A percentile compares a stretch with the other conserved stretches of the same genome.
Conservation (phyloP, 2,797 vertebrate species). For the Poecilia wingei region DNA sequence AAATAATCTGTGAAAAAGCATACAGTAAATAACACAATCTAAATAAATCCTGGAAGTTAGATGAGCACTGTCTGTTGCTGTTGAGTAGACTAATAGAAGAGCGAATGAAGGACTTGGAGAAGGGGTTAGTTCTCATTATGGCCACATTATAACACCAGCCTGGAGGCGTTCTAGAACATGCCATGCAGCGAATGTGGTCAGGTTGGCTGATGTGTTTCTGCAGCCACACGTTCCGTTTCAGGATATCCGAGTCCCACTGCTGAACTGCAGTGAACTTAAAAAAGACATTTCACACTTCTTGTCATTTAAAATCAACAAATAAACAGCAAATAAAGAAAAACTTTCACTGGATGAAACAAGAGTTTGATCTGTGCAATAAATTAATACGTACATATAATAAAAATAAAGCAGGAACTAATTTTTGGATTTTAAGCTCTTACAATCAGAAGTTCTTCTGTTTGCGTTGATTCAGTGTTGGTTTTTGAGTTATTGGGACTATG, state of each 20-base stretch:
- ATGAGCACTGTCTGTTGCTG: neutral
- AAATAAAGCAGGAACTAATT: neutral
- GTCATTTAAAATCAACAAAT: neutral
- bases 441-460: neutral
- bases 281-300: neutral
- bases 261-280: neutral
- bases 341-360: neutral
- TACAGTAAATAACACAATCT: neutral
- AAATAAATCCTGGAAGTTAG: neutral
- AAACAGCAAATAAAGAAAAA: neutral
- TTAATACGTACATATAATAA: neutral
- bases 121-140: conserved; percentile 5
- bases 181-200: neutral
- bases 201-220: neutral
- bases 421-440: neutral
- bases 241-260: neutral
- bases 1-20: neutral
- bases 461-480: neutral
- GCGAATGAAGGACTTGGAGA: neutral
- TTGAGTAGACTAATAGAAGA: neutral
- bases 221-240: neutral
- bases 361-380: neutral
- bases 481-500: neutral
- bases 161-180: neutral
- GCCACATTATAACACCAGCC: neutral